Evolutionary conservation across 2,113 vertebrate species (phyloP), one percentile per base, ranked within the genome.

Genomic region (Albula glossodonta): DNA sequence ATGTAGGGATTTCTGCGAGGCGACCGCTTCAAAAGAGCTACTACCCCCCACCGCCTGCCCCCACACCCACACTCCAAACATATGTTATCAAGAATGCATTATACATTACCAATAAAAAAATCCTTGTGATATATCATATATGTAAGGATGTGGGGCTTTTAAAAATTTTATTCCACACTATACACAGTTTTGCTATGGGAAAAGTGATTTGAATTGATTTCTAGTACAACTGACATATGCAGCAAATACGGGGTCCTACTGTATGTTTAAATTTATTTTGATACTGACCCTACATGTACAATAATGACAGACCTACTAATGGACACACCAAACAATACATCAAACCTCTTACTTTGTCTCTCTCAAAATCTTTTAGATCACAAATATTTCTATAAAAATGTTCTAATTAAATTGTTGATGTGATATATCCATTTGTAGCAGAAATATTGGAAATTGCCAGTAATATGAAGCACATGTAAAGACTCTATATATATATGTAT

Each of bases 11-110:
- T 93, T 93, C 31, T 41, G 31, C 87, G 90, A 85, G 92, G 90
- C 90, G 83, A 63, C 92, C 90, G 93, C 94, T 94, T 94, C 93
- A 94, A 94, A 94, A 82, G 84, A 56, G 22, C 52, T 19, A 19
- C 78, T 88, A 87, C 87, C 22, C 77, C 85, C 52, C 90, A 91
- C 92, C 93, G 93, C 91, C 92, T 60, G 22, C 89, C n/a, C 91
- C 88, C 88, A 1, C 53, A 56, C 91, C 91, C 87, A 77, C 84
- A 91, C 31, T 74, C 70, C 70, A 74, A 74, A 74, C 70, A 74
- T 74, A 74, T 74, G 70, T 74, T 31, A 74, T 74, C 17, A 74
- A n/a, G 70, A 31, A 74, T 74, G 70, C 70, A 74, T 74, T 9
- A 74, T 74, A 22, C 70, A 31, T 6, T 25, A 13, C 5, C 22